Evolutionary conservation across 2,113 vertebrate genomes (phyloP).

Genomic region (Tragelaphus scriptus): DNA sequence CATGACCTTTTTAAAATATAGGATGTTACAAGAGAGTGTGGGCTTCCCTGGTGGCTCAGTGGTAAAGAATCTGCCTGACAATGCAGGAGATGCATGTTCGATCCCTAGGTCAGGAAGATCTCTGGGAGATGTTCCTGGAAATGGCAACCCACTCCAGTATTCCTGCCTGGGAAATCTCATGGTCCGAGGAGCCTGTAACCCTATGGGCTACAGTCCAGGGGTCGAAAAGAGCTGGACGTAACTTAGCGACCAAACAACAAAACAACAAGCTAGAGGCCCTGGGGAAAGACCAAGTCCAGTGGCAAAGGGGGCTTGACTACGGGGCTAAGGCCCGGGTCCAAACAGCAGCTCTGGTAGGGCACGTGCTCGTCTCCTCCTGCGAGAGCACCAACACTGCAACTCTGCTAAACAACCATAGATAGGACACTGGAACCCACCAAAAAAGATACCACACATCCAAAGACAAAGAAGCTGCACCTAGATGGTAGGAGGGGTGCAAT

Average conservation of each 20-base stretch:
- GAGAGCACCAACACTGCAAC: neutral
- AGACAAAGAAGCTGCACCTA: neutral
- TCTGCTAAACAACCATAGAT: neutral
- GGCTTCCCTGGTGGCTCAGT: neutral
- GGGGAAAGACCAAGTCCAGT: neutral
- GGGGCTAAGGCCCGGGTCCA: neutral
- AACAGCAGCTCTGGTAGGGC: neutral
- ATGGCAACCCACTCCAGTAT: neutral
- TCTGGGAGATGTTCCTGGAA: neutral
- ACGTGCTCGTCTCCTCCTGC: neutral
- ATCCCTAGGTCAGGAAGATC: neutral
- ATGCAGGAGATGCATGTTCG: neutral
- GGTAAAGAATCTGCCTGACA: neutral
- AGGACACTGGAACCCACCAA: neutral
- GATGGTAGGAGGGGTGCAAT: neutral
- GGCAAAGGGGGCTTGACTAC: neutral
- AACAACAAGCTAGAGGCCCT: neutral
- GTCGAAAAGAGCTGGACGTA: neutral
- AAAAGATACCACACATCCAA: neutral
- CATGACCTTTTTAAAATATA: neutral
- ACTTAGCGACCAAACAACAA: neutral
- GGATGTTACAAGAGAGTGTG: neutral
- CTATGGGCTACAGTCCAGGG: neutral
- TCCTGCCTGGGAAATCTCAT: neutral
- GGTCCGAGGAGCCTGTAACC: neutral